These are phyloP conservation scores for Tylochromis polylepis DNA, from an alignment of 2,113 vertebrate genomes.

Conservation along the genomic window DNA sequence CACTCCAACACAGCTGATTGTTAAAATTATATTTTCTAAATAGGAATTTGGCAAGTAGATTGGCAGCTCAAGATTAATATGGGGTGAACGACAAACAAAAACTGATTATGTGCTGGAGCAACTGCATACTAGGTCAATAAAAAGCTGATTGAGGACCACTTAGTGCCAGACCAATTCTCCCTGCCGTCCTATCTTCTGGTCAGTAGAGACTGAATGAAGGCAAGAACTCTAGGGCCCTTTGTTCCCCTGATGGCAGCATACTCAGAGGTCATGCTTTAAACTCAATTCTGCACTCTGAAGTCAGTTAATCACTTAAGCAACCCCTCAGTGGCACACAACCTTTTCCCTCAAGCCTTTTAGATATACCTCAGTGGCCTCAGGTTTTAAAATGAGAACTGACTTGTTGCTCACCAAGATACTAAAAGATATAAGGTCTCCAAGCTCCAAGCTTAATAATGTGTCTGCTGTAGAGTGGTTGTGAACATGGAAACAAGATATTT, in stretches of 20 bases:
- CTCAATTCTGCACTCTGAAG: constrained; percentile 46
- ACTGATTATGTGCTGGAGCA: constrained; percentile 9
- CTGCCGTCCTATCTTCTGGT: constrained; percentile 5
- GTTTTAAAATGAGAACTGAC: neutral
- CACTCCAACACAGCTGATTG: neutral
- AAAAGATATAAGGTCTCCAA: neutral
- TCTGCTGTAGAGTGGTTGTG: neutral
- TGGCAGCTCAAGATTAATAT: constrained; percentile 1
- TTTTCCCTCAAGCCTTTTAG: constrained; percentile 3
- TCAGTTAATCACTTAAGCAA: constrained; percentile 56
- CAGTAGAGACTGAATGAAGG: constrained; percentile 28
- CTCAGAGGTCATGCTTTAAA: constrained; percentile 53
- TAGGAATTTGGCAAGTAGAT: neutral
- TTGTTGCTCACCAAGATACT: neutral
- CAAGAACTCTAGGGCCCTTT: constrained; percentile 17
- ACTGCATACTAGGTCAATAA: constrained; percentile 15
- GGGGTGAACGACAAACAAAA: neutral
- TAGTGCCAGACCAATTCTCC: constrained; percentile 9
- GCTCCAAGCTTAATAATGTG: neutral
- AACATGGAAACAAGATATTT: neutral
- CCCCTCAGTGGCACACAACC: constrained; percentile 16
- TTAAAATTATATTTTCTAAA: neutral
- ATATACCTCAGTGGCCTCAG: constrained; percentile 1
- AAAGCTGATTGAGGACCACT: constrained; percentile 44
- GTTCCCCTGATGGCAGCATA: constrained; percentile 28